Evolutionary conservation across 1,140 invertebrate genomes (phyloP).

Genomic region (Phthorimaea operculella): DNA sequence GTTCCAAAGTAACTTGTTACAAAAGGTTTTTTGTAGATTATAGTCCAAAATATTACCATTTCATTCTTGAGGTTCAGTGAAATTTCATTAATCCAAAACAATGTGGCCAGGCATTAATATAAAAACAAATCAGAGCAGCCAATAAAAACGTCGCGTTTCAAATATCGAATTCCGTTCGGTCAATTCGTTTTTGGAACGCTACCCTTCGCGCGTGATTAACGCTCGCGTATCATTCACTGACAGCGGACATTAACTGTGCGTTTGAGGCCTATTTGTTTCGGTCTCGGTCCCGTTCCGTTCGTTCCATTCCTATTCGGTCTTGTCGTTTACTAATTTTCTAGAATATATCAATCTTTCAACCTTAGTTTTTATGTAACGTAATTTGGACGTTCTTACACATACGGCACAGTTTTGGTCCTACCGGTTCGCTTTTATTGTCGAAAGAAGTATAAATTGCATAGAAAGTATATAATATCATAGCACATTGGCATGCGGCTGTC

Average conservation of each 20-base stretch:
- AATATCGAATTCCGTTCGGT: slow-evolving; percentile 31
- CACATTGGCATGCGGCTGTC: too few species aligned
- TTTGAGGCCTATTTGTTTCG: slow-evolving; percentile 39
- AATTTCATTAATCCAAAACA: too few species aligned
- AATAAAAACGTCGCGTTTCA: slow-evolving; percentile 18
- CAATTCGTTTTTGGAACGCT: slow-evolving; percentile 29
- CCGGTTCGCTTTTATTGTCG: too few species aligned
- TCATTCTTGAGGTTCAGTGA: too few species aligned
- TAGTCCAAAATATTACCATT: too few species aligned
- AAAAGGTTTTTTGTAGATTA: too few species aligned
- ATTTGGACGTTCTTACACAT: too few species aligned
- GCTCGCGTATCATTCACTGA: slow-evolving; percentile 45
- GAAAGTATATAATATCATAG: too few species aligned
- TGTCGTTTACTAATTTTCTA: background rate
- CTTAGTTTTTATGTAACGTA: background rate
- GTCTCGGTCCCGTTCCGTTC: background rate
- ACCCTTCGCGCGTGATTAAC: slow-evolving; percentile 34
- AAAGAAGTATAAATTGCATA: too few species aligned
- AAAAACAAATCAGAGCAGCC: slow-evolving; percentile 12
- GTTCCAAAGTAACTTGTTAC: too few species aligned
- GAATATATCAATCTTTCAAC: background rate
- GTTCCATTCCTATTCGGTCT: background rate
- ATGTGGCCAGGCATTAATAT: too few species aligned
- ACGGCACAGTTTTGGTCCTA: too few species aligned
- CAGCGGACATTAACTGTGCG: slow-evolving; percentile 42